phyloP scores from a whole-genome alignment of 2,113 vertebrate species.

The Raphicerus campestris region DNA sequence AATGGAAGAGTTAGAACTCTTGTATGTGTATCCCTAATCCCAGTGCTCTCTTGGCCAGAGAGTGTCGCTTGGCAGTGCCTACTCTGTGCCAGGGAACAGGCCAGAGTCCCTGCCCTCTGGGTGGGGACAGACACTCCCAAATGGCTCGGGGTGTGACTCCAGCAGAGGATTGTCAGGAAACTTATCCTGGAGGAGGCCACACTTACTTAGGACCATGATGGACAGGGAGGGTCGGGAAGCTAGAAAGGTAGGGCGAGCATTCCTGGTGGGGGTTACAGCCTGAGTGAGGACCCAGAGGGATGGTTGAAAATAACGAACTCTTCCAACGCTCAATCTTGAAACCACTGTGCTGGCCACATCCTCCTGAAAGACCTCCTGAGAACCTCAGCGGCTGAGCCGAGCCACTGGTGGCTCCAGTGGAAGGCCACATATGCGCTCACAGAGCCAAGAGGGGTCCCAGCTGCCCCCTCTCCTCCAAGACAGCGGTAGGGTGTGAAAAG shows the following conservation, averaged over 20 bases:
- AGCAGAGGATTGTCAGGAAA: background rate
- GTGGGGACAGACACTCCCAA: background rate
- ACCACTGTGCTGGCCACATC: background rate
- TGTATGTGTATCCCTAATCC: background rate
- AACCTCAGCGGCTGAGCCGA: background rate
- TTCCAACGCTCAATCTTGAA: background rate
- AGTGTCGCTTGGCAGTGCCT: background rate
- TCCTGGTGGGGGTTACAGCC: background rate
- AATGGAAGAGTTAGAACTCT: background rate
- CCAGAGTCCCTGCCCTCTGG: background rate
- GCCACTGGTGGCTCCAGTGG: background rate
- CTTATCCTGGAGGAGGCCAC: background rate
- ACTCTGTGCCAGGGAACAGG: background rate
- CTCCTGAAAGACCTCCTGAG: background rate
- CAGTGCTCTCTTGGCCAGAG: background rate
- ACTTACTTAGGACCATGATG: background rate
- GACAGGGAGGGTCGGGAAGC: background rate
- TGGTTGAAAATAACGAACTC: background rate
- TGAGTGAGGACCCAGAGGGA: background rate
- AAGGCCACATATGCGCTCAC: background rate
- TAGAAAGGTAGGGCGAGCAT: background rate
- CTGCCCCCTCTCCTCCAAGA: background rate
- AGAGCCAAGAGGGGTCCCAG: background rate
- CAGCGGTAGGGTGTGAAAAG: fast-evolving
- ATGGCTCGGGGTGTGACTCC: background rate